Base-by-base conservation (phyloP, 2,113 vertebrate genomes). In the Pan paniscus region DNA sequence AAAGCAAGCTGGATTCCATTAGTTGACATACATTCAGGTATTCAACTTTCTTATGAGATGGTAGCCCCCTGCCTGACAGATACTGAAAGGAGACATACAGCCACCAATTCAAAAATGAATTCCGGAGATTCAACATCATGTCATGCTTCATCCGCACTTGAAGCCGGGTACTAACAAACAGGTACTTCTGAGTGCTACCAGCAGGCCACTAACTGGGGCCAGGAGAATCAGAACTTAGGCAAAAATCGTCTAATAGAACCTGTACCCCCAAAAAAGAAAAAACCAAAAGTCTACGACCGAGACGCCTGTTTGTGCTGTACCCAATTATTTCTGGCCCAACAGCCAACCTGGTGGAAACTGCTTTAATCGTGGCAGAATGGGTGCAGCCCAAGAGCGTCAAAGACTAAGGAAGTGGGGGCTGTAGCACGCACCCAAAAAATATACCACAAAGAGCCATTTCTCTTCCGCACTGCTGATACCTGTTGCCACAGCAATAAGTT, bases 91-190 rank as follows among this genome's bases (percentile, higher is more conserved):
- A 55, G 46, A 72, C 30, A 30, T 0, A 40, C 16, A 55, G 57
- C 27, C n/a, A 32, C 12, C 11, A 13, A 40, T 1, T 35, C 18
- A 2, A 20, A 35, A 73, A 10, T 1, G 70, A 50, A 84, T 27
- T 17, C 40, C 48, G 20, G 64, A 50, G 25, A 38, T 2, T 61
- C 20, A 0, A 6, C 0, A 5, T 16, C 57, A 13, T 0, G 20
- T 1, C 48, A 3, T 5, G 6, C 73, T 40, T 40, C 0, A 8
- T 20, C n/a, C 27, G 32, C 22, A 46, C 5, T 8, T 20, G 64
- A 48, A 52, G 35, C 12, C 13, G 40, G 13, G 38, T 16, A 4
- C n/a, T 7, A 16, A 40, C 57, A 4, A 20, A 52, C 18, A 48
- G 12, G 27, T 3, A 1, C 59, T 8, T 6, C 73, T 57, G 61